Evolutionary conservation across 2,888 invertebrate genomes (phyloP), one percentile per base, ranked within the genome.

Genomic region (Ichneumoninae sp.): DNA sequence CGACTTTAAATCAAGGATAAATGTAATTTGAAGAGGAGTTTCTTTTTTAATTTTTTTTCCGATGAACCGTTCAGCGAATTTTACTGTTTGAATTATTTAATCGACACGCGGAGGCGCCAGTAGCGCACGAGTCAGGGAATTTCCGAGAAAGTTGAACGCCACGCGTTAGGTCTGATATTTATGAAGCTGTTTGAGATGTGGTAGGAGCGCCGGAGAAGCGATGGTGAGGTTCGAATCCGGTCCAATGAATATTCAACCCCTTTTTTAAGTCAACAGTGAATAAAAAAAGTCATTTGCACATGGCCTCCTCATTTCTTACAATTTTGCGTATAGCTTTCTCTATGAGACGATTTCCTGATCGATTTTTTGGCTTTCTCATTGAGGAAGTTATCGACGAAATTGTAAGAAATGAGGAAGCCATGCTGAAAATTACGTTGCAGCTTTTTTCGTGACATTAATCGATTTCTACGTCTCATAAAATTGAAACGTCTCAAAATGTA

Each of bases 141-240:
- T 83, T 83, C 83, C 70, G 79, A 83, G 83, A 83, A 83, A 79
- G 83, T 78, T 33, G 54, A 75, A 75, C 74, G 65, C 52, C 44
- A 47, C 65, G 52, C 50, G 68, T 33, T 54, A 52, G 57, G 74
- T 57, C 22, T 22, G 70, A 83, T 83, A 79, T 79, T 83, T 70
- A 83, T 75, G 79, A 70, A 78, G 73, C n/a, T 83, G 70, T 54
- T 70, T 33, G 40, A 57, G 71, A 71, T 71, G 63, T 40, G 60
- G n/a, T 50, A 10, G 57, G 22, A 44, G 40, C 57, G 54, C 50
- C 16, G 13, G 26, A 57, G 57, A 22, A 4, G 3, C 26, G 57
- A 22, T 16, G 3, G 44, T 47, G 4, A 3, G 44, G 16, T 47
- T 47, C 44, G 13, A 13, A 3, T 47, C 44, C 13, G 44, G 4